Conservation (phyloP, 1,140 invertebrate species). For the Zaprionus capensis region DNA sequence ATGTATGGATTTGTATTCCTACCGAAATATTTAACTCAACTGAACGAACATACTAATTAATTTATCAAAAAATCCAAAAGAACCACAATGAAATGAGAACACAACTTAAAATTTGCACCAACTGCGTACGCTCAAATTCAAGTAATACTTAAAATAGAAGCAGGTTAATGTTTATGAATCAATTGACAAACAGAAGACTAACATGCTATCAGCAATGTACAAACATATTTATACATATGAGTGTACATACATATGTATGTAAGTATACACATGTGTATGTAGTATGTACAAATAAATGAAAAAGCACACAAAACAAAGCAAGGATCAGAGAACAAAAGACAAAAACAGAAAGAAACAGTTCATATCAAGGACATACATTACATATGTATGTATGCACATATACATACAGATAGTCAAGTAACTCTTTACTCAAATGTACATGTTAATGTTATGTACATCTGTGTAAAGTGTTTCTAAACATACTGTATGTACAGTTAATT, state of each 20-base stretch:
- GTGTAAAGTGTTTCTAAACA: too few relatives aligned
- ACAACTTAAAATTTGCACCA: slow-evolving; percentile 28
- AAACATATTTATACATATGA: slow-evolving; percentile 22
- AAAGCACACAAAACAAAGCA: too few relatives aligned
- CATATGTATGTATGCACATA: not conserved
- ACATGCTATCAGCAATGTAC: slow-evolving; percentile 65
- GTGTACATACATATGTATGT: too few relatives aligned
- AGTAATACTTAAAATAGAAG: slow-evolving; percentile 58
- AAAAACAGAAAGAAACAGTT: slow-evolving; percentile 36
- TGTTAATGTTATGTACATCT: too few relatives aligned
- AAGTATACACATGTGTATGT: too few relatives aligned
- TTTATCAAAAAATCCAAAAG: slow-evolving; percentile 10
- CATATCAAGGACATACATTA: slow-evolving; percentile 44
- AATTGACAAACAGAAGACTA: slow-evolving; percentile 75
- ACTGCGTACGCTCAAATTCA: slow-evolving; percentile 66
- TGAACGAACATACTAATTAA: slow-evolving; percentile 43
- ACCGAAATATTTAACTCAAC: slow-evolving; percentile 61
- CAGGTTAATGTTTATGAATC: slow-evolving; percentile 36
- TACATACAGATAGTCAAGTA: too few relatives aligned
- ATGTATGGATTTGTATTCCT: slow-evolving; percentile 77
- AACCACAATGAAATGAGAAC: not conserved
- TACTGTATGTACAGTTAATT: too few relatives aligned
- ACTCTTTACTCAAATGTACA: too few relatives aligned
- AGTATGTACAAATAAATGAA: too few relatives aligned
- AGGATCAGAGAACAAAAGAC: slow-evolving; percentile 18